phyloP scores from a whole-genome alignment of 1,140 invertebrate genomes.

The Stegodyphus mimosarum region DNA sequence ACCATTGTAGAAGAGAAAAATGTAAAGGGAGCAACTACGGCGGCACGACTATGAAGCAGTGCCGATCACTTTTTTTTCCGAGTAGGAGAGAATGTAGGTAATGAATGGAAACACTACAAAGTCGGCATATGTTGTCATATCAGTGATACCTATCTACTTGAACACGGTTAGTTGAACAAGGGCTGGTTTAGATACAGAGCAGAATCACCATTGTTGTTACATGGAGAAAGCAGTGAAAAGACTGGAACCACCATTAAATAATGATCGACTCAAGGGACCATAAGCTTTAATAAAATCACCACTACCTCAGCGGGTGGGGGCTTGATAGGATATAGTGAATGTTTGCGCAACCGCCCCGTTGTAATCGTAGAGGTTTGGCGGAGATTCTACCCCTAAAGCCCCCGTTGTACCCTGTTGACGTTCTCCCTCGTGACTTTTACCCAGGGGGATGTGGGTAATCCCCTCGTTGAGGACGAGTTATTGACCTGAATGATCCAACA shows the following conservation, averaged over 20 bases:
- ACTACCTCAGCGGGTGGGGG: constrained; percentile 51
- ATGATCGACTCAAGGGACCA: constrained; percentile 50
- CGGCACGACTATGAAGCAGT: too few relatives aligned
- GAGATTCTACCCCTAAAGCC: neutral
- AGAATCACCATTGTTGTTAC: constrained; percentile 28
- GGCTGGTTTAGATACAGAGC: neutral
- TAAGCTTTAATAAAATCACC: constrained; percentile 55
- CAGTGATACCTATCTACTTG: constrained; percentile 47
- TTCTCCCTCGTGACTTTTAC: constrained; percentile 12
- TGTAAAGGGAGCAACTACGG: too few relatives aligned
- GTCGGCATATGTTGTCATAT: constrained; percentile 55
- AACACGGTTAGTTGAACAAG: constrained; percentile 50
- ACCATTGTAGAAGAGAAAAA: too few relatives aligned
- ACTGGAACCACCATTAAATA: constrained; percentile 56
- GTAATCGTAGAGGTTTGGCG: constrained; percentile 48
- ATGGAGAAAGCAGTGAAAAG: constrained; percentile 39
- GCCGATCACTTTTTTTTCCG: neutral
- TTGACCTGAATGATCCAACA: constrained; percentile 51
- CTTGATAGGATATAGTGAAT: constrained; percentile 48
- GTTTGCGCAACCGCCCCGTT: constrained; percentile 48
- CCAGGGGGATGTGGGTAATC: constrained; percentile 25
- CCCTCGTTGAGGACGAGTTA: constrained; percentile 45
- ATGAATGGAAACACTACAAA: constrained; percentile 36
- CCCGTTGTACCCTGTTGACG: constrained; percentile 36
- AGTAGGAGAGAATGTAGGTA: neutral